Evolutionary conservation across 2,888 invertebrate species (phyloP).

Genomic region (Taphrorychus bicolor): DNA sequence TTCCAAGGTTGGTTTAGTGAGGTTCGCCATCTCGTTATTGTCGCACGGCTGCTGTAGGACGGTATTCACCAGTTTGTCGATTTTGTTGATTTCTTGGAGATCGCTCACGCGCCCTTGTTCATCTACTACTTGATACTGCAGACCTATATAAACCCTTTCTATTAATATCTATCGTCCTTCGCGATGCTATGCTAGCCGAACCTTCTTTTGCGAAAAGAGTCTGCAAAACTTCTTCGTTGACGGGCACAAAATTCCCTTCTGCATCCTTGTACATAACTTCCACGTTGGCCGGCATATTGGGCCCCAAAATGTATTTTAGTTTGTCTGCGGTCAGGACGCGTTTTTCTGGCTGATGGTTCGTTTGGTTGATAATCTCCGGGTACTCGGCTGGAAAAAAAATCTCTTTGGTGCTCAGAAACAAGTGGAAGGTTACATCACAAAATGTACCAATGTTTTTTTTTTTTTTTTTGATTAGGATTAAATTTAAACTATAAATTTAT

Average conservation of each 20-base stretch:
- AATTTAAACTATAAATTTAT: no score
- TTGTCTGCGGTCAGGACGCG: conserved; percentile 22
- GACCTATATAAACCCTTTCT: conserved; percentile 42
- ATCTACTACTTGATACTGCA: conserved; percentile 57
- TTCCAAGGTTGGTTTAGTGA: conserved; percentile 20
- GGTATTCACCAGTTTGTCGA: conserved; percentile 34
- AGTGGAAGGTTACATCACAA: background rate
- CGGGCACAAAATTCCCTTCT: conserved; percentile 69
- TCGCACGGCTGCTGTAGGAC: background rate
- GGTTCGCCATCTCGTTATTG: conserved; percentile 19
- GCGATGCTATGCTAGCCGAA: no score
- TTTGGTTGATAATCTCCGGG: background rate
- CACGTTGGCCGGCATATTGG: conserved; percentile 59
- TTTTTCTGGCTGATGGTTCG: conserved; percentile 12
- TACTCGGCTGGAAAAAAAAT: no score
- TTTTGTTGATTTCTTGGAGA: conserved; percentile 49
- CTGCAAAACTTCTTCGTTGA: conserved; percentile 68
- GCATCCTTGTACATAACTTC: conserved; percentile 70
- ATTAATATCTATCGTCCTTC: no score
- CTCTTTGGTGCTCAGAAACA: no score
- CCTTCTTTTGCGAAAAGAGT: conserved; percentile 53
- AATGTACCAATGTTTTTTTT: no score
- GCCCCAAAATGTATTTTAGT: conserved; percentile 51
- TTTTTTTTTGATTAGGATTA: no score
- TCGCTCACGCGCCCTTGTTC: conserved; percentile 56